Percentiles rank a stretch among this genome's conserved stretches.
Conservation (phyloP, 2,888 invertebrate genomes). For the Trichopoda pennipes region DNA sequence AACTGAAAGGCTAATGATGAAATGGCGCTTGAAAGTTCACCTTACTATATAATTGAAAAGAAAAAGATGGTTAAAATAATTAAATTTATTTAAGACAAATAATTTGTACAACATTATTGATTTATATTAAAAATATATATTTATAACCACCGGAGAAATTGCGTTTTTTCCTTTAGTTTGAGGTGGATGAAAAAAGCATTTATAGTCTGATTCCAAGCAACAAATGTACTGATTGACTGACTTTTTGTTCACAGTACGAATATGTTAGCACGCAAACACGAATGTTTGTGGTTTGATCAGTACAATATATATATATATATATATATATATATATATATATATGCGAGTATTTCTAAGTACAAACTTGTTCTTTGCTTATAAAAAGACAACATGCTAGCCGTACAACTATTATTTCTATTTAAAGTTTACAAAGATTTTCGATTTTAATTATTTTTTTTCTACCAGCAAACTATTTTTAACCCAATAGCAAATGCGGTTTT, state of each 20-base stretch:
- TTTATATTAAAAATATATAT: no score
- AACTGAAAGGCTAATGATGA: no score
- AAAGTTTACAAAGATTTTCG: conserved; percentile 34
- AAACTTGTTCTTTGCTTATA: conserved; percentile 24
- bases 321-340: background rate
- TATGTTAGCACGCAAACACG: background rate
- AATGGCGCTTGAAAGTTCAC: no score
- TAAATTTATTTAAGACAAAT: no score
- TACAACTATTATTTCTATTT: conserved; percentile 53
- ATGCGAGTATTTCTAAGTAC: conserved; percentile 2
- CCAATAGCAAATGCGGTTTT: conserved; percentile 70
- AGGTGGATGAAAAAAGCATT: no score
- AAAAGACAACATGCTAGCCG: conserved; percentile 24
- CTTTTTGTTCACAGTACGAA: background rate
- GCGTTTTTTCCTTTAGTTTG: no score
- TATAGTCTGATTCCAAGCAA: background rate
- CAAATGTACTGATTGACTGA: background rate
- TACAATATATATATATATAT: no score
- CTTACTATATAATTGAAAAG: no score
- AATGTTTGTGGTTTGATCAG: background rate
- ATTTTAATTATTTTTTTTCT: conserved; percentile 14
- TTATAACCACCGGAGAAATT: no score
- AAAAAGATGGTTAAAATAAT: no score
- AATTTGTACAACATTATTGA: no score
- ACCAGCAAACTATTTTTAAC: conserved; percentile 70